Percentiles rank a stretch among this genome's conserved stretches.
Conservation (phyloP, 2,888 invertebrate genomes). For the Lasioglossum malachurum region DNA sequence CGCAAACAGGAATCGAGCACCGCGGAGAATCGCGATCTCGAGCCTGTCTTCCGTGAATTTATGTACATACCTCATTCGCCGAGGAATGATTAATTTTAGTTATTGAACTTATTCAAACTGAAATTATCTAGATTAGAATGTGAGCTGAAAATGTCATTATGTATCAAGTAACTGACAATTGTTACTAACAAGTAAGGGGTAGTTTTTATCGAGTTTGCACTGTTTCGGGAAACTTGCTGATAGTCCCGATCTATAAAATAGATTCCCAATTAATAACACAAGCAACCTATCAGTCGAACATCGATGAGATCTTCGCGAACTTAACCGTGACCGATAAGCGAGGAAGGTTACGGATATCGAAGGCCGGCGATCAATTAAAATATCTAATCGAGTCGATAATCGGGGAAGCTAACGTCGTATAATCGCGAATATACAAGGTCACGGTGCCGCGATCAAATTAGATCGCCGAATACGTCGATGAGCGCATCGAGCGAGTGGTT, state of each 20-base stretch:
- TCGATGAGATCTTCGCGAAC: constrained; percentile 31
- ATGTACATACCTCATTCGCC: background rate
- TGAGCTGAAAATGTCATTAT: too few species aligned
- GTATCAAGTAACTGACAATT: background rate
- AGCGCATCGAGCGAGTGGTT: constrained; percentile 18
- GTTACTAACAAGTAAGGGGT: background rate
- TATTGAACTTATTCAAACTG: background rate
- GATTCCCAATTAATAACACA: background rate
- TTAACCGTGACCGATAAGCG: constrained; percentile 62
- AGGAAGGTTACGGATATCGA: constrained; percentile 59
- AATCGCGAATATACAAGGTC: constrained; percentile 46
- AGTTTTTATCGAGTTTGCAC: background rate
- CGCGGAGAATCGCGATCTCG: constrained; percentile 7
- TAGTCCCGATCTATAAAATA: background rate
- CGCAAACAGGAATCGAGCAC: constrained; percentile 48
- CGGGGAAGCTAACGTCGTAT: constrained; percentile 37
- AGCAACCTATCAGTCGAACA: constrained; percentile 23
- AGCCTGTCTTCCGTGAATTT: background rate
- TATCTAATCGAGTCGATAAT: constrained; percentile 69
- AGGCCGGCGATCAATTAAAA: constrained; percentile 41
- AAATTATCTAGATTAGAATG: background rate
- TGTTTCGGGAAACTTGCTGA: background rate
- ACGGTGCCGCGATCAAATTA: constrained; percentile 24
- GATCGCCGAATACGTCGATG: constrained; percentile 3
- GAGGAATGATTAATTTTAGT: background rate